A percentile compares a stretch with the other conserved stretches of the same genome.
Evolutionary conservation across 1,140 invertebrate species (phyloP).

Genomic region (Gonatopus flavifemur): DNA sequence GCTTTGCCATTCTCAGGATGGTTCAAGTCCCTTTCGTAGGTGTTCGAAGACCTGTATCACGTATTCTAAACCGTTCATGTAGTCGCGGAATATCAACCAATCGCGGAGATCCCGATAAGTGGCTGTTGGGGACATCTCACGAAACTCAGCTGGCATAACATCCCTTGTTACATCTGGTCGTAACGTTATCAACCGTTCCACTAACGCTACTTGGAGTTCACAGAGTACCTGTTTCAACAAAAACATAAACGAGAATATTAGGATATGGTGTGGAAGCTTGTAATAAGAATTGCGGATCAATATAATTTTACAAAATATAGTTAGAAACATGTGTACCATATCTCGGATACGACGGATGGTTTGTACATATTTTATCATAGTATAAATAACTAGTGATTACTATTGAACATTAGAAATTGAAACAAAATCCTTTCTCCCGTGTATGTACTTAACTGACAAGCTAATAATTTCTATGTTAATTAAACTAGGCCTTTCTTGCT

Average conservation of each 20-base stretch:
- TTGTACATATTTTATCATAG: too few species aligned
- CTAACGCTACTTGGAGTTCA: conserved; percentile 61
- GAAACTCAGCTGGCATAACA: conserved; percentile 60
- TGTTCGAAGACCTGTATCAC: conserved; percentile 61
- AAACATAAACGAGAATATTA: conserved; percentile 2
- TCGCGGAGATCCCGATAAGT: conserved; percentile 62
- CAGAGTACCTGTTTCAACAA: conserved; percentile 58
- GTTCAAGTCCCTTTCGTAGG: conserved; percentile 38
- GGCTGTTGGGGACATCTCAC: conserved; percentile 47
- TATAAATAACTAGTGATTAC: too few species aligned
- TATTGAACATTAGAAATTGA: too few species aligned
- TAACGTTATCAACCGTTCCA: conserved; percentile 57
- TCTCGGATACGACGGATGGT: too few species aligned
- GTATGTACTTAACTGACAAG: too few species aligned
- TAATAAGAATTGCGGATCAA: too few species aligned
- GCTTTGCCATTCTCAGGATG: conserved; percentile 43
- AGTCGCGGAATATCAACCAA: conserved; percentile 69
- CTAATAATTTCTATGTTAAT: too few species aligned
- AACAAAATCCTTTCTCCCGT: too few species aligned
- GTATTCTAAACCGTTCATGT: conserved; percentile 66
- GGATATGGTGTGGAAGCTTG: neutral
- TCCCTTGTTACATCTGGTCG: conserved; percentile 59
- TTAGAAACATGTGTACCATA: too few species aligned
- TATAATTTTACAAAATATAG: too few species aligned
- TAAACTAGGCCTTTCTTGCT: too few species aligned